A percentile compares a stretch with the other conserved stretches of the same genome.
phyloP scores from a whole-genome alignment of 2,888 invertebrate species.

The Caenorhabditis uteleia region DNA sequence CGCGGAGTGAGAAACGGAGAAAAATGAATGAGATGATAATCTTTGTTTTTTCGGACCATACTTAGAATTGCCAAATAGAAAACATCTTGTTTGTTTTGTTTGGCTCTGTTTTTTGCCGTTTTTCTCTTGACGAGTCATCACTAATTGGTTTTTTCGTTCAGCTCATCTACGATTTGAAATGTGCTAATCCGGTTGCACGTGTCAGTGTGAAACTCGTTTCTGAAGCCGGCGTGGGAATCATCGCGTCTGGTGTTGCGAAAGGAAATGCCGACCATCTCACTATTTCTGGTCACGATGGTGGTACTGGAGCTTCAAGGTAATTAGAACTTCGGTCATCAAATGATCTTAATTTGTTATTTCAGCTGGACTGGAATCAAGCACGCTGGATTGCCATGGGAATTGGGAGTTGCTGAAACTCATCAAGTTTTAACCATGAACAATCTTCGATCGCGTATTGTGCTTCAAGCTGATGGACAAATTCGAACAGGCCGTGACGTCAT shows the following conservation, averaged over 20 bases:
- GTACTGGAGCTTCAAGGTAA: constrained; percentile 82
- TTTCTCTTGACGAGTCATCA: too few relatives aligned
- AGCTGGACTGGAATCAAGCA: constrained; percentile 95
- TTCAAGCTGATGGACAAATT: constrained; percentile 95
- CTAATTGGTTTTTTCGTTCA: too few relatives aligned
- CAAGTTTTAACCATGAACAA: constrained; percentile 76
- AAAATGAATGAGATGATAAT: too few relatives aligned
- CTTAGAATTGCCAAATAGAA: too few relatives aligned
- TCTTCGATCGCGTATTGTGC: constrained; percentile 83
- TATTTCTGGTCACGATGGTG: constrained; percentile 98
- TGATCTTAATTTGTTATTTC: background rate
- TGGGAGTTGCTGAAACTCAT: constrained; percentile 97
- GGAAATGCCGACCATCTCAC: constrained; percentile 98
- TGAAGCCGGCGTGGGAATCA: constrained; percentile 97
- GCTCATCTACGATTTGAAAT: constrained; percentile 95
- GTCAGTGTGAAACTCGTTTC: constrained; percentile 97
- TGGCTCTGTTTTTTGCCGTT: too few relatives aligned
- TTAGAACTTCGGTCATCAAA: background rate
- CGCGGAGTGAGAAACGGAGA: too few relatives aligned
- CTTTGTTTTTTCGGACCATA: too few relatives aligned
- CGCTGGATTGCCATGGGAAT: constrained; percentile 97
- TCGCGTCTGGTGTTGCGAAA: constrained; percentile 97
- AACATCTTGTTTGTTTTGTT: too few relatives aligned
- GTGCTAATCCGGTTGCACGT: constrained; percentile 90
- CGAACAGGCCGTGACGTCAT: constrained; percentile 94